These are phyloP conservation scores for Chelmon rostratus DNA, from an alignment of 2,797 vertebrate species.

Conservation along the genomic window DNA sequence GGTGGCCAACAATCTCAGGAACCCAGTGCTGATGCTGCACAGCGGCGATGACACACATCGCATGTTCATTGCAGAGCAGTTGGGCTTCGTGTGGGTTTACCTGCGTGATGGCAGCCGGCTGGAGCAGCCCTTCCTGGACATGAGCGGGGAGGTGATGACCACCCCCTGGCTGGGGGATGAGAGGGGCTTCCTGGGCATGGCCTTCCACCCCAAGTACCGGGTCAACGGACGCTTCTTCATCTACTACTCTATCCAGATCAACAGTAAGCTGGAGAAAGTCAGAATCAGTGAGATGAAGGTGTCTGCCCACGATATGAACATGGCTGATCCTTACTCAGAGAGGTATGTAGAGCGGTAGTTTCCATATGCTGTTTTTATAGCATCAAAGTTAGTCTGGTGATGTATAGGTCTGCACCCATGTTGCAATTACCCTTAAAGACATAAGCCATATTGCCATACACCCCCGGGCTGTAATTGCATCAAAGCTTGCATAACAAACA, in stretches of 20 bases:
- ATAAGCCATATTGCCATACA: neutral
- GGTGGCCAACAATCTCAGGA: constrained; percentile 88
- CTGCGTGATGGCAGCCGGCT: constrained; percentile 86
- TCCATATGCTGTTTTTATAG: neutral
- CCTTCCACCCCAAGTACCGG: constrained; percentile 88
- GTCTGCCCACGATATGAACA: constrained; percentile 85
- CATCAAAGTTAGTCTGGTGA: constrained; percentile 4
- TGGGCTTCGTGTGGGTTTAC: constrained; percentile 90
- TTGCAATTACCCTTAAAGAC: constrained; percentile 7
- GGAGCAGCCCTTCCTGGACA: constrained; percentile 89
- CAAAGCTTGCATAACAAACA: constrained; percentile 6
- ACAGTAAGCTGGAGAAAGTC: constrained; percentile 85
- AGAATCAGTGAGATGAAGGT: constrained; percentile 90
- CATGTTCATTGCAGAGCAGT: constrained; percentile 89
- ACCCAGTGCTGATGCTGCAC: constrained; percentile 89
- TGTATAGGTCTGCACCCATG: neutral
- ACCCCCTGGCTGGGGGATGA: constrained; percentile 89
- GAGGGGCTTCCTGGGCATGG: constrained; percentile 90
- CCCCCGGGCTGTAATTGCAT: neutral
- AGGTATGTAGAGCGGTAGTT: constrained; percentile 77
- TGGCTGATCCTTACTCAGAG: constrained; percentile 87
- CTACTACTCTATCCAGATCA: constrained; percentile 87
- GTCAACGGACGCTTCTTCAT: constrained; percentile 89
- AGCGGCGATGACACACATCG: constrained; percentile 85
- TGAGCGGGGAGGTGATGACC: constrained; percentile 87